Evolutionary conservation across 1,140 invertebrate genomes (phyloP).

Genomic region (Psilanteris sp.): DNA sequence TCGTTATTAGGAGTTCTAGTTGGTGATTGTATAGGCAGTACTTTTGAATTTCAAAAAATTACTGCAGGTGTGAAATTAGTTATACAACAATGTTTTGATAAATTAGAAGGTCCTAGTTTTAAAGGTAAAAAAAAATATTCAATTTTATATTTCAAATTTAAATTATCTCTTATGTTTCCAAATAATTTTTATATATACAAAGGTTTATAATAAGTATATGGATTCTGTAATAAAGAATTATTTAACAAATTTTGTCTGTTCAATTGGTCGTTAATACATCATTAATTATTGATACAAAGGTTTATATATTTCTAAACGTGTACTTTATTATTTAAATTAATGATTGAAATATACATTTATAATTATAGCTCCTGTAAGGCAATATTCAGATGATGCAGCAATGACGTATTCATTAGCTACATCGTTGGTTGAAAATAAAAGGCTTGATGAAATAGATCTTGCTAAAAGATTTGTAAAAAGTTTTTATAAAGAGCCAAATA

Average conservation of each 20-base stretch:
- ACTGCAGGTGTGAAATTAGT: slow-evolving; percentile 78
- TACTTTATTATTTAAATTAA: too few relatives aligned
- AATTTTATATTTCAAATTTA: too few relatives aligned
- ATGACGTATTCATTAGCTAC: slow-evolving; percentile 85
- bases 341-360: too few relatives aligned
- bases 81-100: slow-evolving; percentile 83
- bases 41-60: slow-evolving; percentile 84
- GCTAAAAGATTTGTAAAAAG: slow-evolving; percentile 85
- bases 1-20: slow-evolving; percentile 84
- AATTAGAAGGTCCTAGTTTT: slow-evolving; percentile 81
- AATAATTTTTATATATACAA: too few relatives aligned
- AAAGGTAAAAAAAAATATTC: slow-evolving; percentile 80
- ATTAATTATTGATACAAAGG: too few relatives aligned
- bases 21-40: slow-evolving; percentile 87
- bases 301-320: too few relatives aligned
- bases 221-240: too few relatives aligned
- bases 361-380: slow-evolving; percentile 81
- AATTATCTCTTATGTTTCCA: too few relatives aligned
- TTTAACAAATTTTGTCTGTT: too few relatives aligned
- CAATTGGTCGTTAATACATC: too few relatives aligned
- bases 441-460: slow-evolving; percentile 81
- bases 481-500: slow-evolving; percentile 83
- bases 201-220: too few relatives aligned
- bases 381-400: slow-evolving; percentile 89
- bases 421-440: slow-evolving; percentile 83